These are phyloP conservation scores for Drosophila mauritiana DNA, from an alignment of 1,140 invertebrate genomes.

Conservation along the genomic window DNA sequence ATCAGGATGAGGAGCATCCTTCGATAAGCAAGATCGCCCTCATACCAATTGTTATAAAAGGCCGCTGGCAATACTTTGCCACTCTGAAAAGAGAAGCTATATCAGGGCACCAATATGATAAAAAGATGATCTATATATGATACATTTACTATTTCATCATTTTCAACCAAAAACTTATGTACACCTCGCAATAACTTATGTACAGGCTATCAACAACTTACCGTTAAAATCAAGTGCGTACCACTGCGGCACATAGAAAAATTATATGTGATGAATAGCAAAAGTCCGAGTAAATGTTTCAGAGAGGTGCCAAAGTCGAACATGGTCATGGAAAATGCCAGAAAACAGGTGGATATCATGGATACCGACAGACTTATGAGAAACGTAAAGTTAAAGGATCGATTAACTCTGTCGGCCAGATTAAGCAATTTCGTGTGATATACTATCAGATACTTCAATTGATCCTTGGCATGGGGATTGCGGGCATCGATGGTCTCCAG, in stretches of 20 bases:
- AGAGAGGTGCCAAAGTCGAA: constrained; percentile 47
- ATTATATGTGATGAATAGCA: constrained; percentile 39
- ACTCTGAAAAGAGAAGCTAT: constrained; percentile 33
- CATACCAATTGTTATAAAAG: constrained; percentile 78
- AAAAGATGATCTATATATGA: too few species aligned
- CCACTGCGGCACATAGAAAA: constrained; percentile 51
- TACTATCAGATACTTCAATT: constrained; percentile 46
- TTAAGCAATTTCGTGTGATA: constrained; percentile 53
- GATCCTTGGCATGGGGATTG: constrained; percentile 33
- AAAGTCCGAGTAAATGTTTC: constrained; percentile 60
- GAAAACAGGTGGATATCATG: constrained; percentile 60
- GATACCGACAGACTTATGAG: constrained; percentile 57
- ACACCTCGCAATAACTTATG: too few species aligned
- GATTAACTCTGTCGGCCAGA: constrained; percentile 49
- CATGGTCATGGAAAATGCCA: constrained; percentile 69
- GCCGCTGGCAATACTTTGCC: constrained; percentile 62
- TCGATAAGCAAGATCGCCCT: constrained; percentile 58
- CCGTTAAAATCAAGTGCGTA: constrained; percentile 44
- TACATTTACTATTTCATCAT: too few species aligned
- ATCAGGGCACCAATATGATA: too few species aligned
- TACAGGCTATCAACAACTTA: constrained; percentile 13
- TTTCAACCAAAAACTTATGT: too few species aligned
- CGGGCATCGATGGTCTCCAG: constrained; percentile 50
- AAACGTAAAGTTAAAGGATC: constrained; percentile 62
- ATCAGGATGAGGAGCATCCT: constrained; percentile 70